Conservation (phyloP, 2,888 invertebrate genomes). For the Volucella inanis region DNA sequence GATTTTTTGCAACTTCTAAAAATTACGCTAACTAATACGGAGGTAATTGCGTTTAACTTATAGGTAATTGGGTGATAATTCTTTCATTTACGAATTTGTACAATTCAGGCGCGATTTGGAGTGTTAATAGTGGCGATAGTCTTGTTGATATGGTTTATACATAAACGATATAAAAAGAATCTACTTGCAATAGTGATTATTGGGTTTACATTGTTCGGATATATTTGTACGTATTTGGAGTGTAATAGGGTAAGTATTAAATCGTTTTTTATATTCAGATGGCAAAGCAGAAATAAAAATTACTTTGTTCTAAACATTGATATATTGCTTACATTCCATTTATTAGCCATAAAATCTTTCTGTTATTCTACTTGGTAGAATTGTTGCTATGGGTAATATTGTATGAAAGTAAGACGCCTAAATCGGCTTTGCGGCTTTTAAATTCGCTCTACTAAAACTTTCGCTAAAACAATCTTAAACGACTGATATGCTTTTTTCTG, state of each 20-base stretch:
- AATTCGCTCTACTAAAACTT: too few species aligned
- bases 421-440: too few species aligned
- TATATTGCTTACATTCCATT: too few species aligned
- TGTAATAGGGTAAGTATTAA: slow-evolving; percentile 57
- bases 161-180: slow-evolving; percentile 56
- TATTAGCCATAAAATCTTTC: too few species aligned
- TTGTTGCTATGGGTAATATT: too few species aligned
- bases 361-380: too few species aligned
- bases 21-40: slow-evolving; percentile 17
- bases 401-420: too few species aligned
- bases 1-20: background rate
- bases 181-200: slow-evolving; percentile 15
- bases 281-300: too few species aligned
- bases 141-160: slow-evolving; percentile 46
- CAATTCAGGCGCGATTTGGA: slow-evolving; percentile 21
- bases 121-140: background rate
- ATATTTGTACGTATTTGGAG: slow-evolving; percentile 46
- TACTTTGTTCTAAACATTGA: too few species aligned
- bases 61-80: background rate
- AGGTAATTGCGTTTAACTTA: slow-evolving; percentile 26
- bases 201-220: slow-evolving; percentile 35
- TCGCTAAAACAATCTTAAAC: too few species aligned
- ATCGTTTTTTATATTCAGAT: too few species aligned
- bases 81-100: background rate
- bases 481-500: too few species aligned